Evolutionary conservation across 2,797 vertebrate genomes (phyloP).

Genomic region (Myotis pilosus): DNA sequence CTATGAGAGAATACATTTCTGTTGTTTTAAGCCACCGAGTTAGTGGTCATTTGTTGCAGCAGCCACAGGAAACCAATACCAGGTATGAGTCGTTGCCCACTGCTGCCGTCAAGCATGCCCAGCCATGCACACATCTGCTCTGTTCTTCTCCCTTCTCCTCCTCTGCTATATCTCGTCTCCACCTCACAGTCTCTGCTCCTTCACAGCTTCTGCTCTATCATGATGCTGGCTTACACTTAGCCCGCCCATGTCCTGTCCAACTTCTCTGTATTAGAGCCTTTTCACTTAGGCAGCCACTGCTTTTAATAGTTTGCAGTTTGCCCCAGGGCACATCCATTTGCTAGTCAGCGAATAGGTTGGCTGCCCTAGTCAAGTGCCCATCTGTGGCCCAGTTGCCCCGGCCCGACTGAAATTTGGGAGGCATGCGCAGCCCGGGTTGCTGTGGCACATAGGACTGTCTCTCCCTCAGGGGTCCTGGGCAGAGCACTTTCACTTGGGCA

Average conservation of each 20-base stretch:
- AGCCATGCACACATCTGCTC: background rate
- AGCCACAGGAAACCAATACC: background rate
- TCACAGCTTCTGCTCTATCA: background rate
- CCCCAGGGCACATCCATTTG: background rate
- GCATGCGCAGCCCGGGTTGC: rapidly evolving
- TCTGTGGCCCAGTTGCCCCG: background rate
- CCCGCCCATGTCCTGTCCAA: background rate
- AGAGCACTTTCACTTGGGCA: background rate
- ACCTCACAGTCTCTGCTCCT: background rate
- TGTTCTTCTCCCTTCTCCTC: background rate
- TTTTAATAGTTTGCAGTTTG: background rate
- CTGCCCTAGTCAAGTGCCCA: background rate
- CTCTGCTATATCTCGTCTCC: background rate
- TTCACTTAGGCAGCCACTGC: background rate
- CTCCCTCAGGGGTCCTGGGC: background rate
- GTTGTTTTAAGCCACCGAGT: background rate
- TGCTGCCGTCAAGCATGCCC: background rate
- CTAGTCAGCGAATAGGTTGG: background rate
- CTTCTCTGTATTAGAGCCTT: background rate
- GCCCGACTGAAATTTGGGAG: background rate
- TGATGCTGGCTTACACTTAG: background rate
- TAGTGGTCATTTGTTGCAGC: background rate
- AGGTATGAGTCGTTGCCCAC: background rate
- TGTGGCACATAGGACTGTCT: background rate
- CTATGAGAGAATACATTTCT: background rate